Evolutionary conservation across 64 coral and sea anemone genomes (phyloP).

Genomic region (Actinia equina): DNA sequence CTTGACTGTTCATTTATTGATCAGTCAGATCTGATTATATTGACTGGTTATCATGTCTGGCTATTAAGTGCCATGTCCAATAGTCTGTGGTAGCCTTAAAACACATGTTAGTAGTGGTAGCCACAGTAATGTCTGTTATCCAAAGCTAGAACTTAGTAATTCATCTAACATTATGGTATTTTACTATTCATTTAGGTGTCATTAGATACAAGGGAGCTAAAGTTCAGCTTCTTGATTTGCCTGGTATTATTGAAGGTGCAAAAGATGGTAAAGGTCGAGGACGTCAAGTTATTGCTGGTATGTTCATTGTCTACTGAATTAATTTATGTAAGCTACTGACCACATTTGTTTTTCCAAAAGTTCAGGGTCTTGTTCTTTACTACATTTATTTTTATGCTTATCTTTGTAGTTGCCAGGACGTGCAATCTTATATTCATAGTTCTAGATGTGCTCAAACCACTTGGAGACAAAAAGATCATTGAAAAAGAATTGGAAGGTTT

Average conservation of each 20-base stretch:
- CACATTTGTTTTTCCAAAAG: no score
- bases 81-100: no score
- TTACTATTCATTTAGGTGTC: constrained; percentile 52
- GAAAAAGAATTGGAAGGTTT: constrained; percentile 98
- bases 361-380: no score
- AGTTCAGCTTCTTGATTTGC: constrained; percentile 90
- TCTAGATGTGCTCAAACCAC: constrained; percentile 96
- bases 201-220: constrained; percentile 98
- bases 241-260: constrained; percentile 98
- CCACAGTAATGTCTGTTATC: no score
- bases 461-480: constrained; percentile 94
- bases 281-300: constrained; percentile 97
- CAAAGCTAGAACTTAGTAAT: no score
- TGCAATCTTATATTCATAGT: constrained; percentile 98
- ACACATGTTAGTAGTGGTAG: no score
- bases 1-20: no score
- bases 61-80: no score
- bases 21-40: no score
- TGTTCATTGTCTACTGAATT: no score
- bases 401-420: constrained; percentile 82
- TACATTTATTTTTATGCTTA: neutral
- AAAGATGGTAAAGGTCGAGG: constrained; percentile 99
- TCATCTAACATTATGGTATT: neutral
- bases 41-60: no score
- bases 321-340: no score